A percentile compares a stretch with the other conserved stretches of the same genome.
Evolutionary conservation across 1,140 invertebrate genomes (phyloP).

Genomic region (Camponotus pennsylvanicus): DNA sequence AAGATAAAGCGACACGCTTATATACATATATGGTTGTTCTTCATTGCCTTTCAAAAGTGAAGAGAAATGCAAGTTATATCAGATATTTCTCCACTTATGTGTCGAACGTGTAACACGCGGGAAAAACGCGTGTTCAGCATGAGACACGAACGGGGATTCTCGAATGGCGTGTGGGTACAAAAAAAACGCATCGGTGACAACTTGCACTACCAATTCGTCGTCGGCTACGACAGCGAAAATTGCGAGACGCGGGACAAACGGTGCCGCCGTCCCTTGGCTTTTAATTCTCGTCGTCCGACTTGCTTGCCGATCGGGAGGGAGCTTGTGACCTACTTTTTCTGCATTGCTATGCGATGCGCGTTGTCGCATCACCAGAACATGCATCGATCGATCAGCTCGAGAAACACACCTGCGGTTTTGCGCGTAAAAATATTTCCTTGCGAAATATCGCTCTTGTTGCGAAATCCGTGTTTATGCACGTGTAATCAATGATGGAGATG

Average conservation of each 20-base stretch:
- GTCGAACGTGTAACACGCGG: conserved; percentile 8
- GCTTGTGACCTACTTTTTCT: conserved; percentile 56
- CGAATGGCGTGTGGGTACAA: conserved; percentile 42
- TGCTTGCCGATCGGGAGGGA: conserved; percentile 37
- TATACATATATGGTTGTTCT: not conserved
- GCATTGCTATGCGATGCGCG: conserved; percentile 28
- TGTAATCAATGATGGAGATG: not conserved
- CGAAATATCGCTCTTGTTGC: conserved; percentile 16
- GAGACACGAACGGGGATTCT: conserved; percentile 11
- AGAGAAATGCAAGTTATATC: not conserved
- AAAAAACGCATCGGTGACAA: conserved; percentile 23
- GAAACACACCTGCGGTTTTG: conserved; percentile 57
- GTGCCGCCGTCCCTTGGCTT: conserved; percentile 58
- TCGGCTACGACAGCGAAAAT: conserved; percentile 37
- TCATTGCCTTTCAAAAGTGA: not conserved
- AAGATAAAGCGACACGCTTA: not conserved
- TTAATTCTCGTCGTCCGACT: conserved; percentile 67
- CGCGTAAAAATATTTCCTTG: conserved; percentile 38
- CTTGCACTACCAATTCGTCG: conserved; percentile 51
- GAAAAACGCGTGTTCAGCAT: conserved; percentile 38
- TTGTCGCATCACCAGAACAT: conserved; percentile 56
- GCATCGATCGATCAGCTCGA: conserved; percentile 62
- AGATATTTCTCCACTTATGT: not conserved
- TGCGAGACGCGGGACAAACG: conserved; percentile 51
- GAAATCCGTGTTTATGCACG: not conserved